A percentile compares a stretch with the other conserved stretches of the same genome.
Evolutionary conservation across 1,140 invertebrate species (phyloP).

Genomic region (Metopolophium dirhodum): DNA sequence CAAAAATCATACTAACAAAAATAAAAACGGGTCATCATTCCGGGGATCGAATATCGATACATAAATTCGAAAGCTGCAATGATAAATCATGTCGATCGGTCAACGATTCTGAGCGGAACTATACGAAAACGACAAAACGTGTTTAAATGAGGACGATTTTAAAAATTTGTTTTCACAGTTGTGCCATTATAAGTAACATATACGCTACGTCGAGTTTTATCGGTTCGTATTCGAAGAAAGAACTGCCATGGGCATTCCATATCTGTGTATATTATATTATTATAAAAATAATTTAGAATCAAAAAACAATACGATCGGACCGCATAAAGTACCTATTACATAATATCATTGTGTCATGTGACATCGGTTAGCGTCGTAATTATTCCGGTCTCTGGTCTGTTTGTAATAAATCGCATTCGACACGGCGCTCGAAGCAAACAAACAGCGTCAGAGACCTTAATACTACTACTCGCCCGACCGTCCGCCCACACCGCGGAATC

Average conservation of each 20-base stretch:
- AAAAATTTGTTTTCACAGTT: neutral
- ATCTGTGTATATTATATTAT: too few relatives aligned
- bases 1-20: neutral
- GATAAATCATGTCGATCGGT: neutral
- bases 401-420: too few relatives aligned
- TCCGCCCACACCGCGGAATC: neutral
- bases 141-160: conserved; percentile 7
- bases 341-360: too few relatives aligned
- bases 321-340: too few relatives aligned
- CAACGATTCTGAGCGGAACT: neutral
- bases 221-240: neutral
- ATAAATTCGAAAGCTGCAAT: neutral
- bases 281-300: neutral
- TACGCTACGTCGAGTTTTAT: neutral
- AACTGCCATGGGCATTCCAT: neutral
- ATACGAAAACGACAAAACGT: neutral
- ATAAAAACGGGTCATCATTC: neutral
- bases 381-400: too few relatives aligned
- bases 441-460: neutral
- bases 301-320: neutral
- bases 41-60: neutral
- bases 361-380: too few relatives aligned
- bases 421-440: too few relatives aligned
- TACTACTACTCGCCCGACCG: too few relatives aligned
- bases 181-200: neutral